Conservation (phyloP, 2,113 vertebrate species). For the Clupea harengus region DNA sequence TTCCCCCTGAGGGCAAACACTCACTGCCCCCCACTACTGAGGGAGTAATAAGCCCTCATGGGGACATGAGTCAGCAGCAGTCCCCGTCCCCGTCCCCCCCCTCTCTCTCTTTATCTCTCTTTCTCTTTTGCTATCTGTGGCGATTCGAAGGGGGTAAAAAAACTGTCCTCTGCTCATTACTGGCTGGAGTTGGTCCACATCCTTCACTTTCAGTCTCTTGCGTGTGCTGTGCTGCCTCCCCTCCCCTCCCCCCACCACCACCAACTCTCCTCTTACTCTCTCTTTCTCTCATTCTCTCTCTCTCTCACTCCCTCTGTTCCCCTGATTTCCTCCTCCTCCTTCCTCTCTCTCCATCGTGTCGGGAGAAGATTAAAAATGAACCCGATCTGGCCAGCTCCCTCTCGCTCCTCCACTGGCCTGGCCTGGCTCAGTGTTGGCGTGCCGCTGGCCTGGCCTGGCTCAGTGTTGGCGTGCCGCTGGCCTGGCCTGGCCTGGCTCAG, state of each 20-base stretch:
- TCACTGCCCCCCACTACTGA: neutral
- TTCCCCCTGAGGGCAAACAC: neutral
- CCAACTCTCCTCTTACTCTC: neutral
- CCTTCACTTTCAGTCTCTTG: neutral
- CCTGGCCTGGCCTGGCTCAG: no score
- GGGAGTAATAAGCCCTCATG: neutral
- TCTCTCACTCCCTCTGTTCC: neutral
- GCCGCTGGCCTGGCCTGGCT: constrained; percentile 6
- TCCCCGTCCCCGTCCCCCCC: no score
- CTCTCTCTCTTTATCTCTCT: neutral
- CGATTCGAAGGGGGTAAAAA: neutral
- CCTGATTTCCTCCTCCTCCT: neutral
- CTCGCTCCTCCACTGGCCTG: neutral
- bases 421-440: neutral
- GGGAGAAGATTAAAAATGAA: neutral
- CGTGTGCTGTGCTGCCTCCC: neutral
- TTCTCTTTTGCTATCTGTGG: neutral
- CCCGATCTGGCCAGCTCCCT: neutral
- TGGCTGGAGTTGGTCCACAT: neutral
- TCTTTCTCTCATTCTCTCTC: neutral
- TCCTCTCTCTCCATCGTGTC: neutral
- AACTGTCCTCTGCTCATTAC: neutral
- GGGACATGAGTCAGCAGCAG: neutral
- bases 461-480: constrained; percentile 16
- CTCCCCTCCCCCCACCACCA: neutral